phyloP scores from a whole-genome alignment of 2,113 vertebrate genomes.

The Malurus alboscapulatus region DNA sequence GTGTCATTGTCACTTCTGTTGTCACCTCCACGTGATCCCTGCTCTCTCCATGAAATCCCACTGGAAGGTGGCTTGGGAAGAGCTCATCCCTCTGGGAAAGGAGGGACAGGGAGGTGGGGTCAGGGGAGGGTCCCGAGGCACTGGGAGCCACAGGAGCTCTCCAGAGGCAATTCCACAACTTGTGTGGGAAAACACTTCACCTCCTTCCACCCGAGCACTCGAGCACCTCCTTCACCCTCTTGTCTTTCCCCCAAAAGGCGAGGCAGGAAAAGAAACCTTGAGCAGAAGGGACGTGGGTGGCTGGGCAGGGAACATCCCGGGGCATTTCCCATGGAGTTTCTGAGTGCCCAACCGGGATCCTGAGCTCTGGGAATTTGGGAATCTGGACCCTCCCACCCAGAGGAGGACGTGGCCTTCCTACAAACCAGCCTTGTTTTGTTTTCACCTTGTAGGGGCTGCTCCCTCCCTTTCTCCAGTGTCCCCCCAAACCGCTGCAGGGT shows the following conservation, averaged over 20 bases:
- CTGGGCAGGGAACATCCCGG: fast-evolving
- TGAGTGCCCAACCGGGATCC: background rate
- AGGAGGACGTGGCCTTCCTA: background rate
- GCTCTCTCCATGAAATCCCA: background rate
- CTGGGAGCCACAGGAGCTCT: background rate
- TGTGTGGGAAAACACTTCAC: background rate
- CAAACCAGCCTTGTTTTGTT: background rate
- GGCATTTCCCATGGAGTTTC: fast-evolving
- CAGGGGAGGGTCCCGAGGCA: background rate
- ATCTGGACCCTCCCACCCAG: background rate
- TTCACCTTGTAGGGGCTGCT: background rate
- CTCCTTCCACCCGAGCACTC: background rate
- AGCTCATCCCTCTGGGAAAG: background rate
- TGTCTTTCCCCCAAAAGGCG: background rate
- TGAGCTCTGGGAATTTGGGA: background rate
- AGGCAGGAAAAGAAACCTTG: background rate
- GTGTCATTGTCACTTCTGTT: fast-evolving
- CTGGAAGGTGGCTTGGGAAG: background rate
- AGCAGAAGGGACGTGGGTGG: background rate
- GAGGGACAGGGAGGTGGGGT: background rate
- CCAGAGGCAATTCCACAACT: background rate
- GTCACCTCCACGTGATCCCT: fast-evolving
- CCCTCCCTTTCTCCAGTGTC: background rate
- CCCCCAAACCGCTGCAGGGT: background rate
- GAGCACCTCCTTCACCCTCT: background rate